Evolutionary conservation across 2,888 invertebrate species (phyloP), one percentile per base, ranked within the genome.

Genomic region (Polymixis flavicincta): DNA sequence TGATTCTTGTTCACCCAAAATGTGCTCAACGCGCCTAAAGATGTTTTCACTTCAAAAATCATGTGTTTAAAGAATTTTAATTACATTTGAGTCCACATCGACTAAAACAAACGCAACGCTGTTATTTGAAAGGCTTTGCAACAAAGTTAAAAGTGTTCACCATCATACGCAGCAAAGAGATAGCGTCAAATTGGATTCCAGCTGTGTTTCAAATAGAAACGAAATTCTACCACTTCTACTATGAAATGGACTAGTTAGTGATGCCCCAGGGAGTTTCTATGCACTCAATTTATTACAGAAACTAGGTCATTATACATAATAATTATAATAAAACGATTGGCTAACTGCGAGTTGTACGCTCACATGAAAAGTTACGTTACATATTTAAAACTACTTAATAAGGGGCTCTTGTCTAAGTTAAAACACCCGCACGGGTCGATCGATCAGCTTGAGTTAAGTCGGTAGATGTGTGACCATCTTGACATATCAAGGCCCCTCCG

Each of bases 41-140:
- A n/a, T n/a, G n/a, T n/a, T n/a, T n/a, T n/a, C n/a, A n/a, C n/a
- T n/a, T n/a, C n/a, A n/a, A n/a, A n/a, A n/a, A n/a, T n/a, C n/a
- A n/a, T 3, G 48, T 9, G 13, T 42, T 2, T 17, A 19, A 42
- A 9, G 22, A 8, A 45, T 60, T 60, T 54, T 60, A 78, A 54
- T 78, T n/a, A 60, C 14, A 25, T 54, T 60, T 74, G 28, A 28
- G 22, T 48, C 28, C 37, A 7, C 48, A 48, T 11, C 7, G 13
- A 25, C n/a, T 19, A 68, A 42, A 68, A n/a, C 17, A 50, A 78
- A 42, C 14, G 28, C 14, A 50, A 32, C 7, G 2, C n/a, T 28
- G 13, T 64, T 74, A 50, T 50, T 77, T 42, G 1, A 66, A 77
- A 64, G 7, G 66, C 4, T 60, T 76, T 42, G 14, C 17, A 73